phyloP scores from a whole-genome alignment of 2,888 invertebrate genomes.

The Rhopalosiphum nymphaeae region DNA sequence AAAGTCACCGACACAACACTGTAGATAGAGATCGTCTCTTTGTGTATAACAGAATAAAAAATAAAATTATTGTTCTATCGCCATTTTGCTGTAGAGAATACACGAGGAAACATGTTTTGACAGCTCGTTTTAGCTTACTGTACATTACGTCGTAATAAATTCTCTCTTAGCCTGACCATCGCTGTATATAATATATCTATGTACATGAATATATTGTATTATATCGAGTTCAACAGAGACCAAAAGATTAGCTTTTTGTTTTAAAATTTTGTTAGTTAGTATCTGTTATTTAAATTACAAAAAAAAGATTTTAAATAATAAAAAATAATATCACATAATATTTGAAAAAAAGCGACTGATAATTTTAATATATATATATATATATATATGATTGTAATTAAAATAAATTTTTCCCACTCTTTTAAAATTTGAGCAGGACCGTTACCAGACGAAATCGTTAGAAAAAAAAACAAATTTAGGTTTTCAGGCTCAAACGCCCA shows the following conservation, averaged over 20 bases:
- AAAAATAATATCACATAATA: neutral
- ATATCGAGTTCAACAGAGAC: neutral
- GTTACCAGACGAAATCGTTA: too few species aligned
- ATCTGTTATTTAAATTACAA: neutral
- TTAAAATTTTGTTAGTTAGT: neutral
- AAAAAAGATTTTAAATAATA: neutral
- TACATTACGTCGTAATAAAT: neutral
- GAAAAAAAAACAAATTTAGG: too few species aligned
- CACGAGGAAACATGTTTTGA: neutral
- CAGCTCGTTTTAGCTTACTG: neutral
- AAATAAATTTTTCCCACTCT: neutral
- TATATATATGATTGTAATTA: neutral
- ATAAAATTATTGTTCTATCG: neutral
- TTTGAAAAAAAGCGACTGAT: neutral
- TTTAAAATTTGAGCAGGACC: too few species aligned
- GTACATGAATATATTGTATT: neutral
- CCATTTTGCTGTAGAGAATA: neutral
- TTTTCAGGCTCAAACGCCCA: too few species aligned
- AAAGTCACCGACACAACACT: conserved; percentile 4
- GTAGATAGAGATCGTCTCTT: neutral
- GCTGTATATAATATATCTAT: neutral
- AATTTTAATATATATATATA: neutral
- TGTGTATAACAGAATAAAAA: neutral
- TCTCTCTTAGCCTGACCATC: too few species aligned
- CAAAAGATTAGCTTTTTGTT: neutral